Evolutionary conservation across 1,140 invertebrate species (phyloP), one percentile per base, ranked within the genome.

Genomic region (Habropoda laboriosa): DNA sequence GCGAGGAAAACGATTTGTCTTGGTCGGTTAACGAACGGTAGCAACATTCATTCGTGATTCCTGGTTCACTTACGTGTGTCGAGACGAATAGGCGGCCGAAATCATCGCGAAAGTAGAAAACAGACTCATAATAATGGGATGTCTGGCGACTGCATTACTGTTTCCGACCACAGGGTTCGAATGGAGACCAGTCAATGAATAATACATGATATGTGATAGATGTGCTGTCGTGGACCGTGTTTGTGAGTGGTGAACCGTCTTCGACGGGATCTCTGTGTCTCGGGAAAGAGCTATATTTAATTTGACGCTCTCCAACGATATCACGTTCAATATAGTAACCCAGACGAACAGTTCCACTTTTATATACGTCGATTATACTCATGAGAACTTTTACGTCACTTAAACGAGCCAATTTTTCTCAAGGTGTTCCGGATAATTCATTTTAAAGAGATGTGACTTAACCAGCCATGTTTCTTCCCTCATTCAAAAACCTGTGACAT

Each of bases 31-130:
- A 58, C 8, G 30, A 32, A 58, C 30, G 18, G n/a, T n/a, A 35
- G 10, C 12, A 18, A 61, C 16, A 21, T 21, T 45, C 27, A 21
- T 40, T 64, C 10, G 8, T 1, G 21, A 51, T 51, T 51, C 47
- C 16, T 13, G 45, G 8, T n/a, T 35, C n/a, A 18, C 16, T 55
- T 18, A 12, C 10, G 7, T 0, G 0, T 49, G 10, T 16, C 0
- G 21, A 38, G 18, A 27, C 3, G 0, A 5, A 42, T 18, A 6
- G 21, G 1, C 32, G 32, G 21, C 30, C 32, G 27, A 74, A 80
- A 80, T 75, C 61, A 16, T 42, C 0, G 42, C 71, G 27, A 75
- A 80, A 80, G 53, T 80, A 80, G 61, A 67, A 75, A 80, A 80
- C n/a, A 42, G 24, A 12, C 10, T 16, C 32, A 67, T 80, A 73